Base-by-base conservation (phyloP, 1,140 invertebrate genomes). In the Bombus waltoni region DNA sequence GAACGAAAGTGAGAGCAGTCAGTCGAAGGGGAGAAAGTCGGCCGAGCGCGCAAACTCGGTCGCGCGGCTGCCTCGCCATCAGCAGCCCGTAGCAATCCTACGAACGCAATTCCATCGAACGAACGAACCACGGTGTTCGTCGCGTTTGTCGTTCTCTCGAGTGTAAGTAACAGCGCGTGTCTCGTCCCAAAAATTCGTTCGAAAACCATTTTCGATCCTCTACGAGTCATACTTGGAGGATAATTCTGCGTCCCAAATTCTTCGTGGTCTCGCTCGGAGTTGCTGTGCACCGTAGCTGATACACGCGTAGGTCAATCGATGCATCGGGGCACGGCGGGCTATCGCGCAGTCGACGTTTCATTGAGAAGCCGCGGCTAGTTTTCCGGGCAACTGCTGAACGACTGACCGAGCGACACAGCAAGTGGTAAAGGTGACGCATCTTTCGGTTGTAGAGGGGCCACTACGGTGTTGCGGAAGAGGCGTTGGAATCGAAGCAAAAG, bases 1-100 rank as follows among this genome's bases (percentile, higher is more conserved):
- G 82, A 90, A 90, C 88, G 88, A 89, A 89, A 89, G 88, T 70
- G 88, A 89, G 88, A 89, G 88, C 70, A 6, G 47, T 35, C 25
- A 62, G 32, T 38, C 22, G 62, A 71, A 82, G 53, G 73, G 66
- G 88, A 85, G 88, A 89, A 89, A 89, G 88, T 89, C 88, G 80
- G 47, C 25, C 72, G 84, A n/a, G 53, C 84, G 88, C 88, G 88
- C 88, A 89, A 87, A 82, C 88, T 87, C 84, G 86, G 62, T 62
- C 59, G 83, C 76, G 65, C 57, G 77, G 40, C 70, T 18, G 40
- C 70, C 77, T 44, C 66, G 40, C 40, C 75, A 38, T 15, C 32
- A 10, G 73, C 32, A n/a, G 75, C 57, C 38, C 38, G 32, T 22
- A 25, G 38, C 70, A 66, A 75, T 82, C 42, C 53, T 47, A 44